Evolutionary conservation across 2,113 vertebrate species (phyloP).

Genomic region (Sylvicapra grimmia): DNA sequence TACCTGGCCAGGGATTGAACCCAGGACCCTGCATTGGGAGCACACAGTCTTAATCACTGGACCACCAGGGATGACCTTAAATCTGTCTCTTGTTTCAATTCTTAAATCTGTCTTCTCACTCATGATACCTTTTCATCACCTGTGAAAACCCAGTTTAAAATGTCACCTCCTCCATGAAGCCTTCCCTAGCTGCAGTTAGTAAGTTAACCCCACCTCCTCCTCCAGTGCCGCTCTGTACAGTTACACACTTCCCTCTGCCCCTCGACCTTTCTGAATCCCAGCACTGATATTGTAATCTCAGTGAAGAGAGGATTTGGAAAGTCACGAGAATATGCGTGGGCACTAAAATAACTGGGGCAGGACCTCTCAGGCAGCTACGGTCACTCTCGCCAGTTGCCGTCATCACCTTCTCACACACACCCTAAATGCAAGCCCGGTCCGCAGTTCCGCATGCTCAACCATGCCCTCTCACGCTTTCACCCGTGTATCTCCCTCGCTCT

Average conservation of each 20-base stretch:
- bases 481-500: no score
- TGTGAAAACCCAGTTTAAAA: neutral
- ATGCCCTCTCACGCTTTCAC: neutral
- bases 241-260: neutral
- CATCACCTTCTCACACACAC: neutral
- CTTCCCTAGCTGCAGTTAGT: neutral
- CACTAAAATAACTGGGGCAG: neutral
- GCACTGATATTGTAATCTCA: neutral
- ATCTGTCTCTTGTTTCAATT: neutral
- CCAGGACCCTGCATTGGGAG: neutral
- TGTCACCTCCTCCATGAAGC: neutral
- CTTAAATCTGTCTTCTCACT: neutral
- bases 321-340: neutral
- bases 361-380: neutral
- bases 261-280: neutral
- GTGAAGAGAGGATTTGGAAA: neutral
- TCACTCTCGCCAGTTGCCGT: no score
- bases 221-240: accelerated
- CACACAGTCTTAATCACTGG: neutral
- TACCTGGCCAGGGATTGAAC: neutral
- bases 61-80: neutral
- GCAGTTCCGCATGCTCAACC: no score
- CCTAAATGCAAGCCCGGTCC: neutral
- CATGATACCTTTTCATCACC: neutral
- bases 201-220: neutral